A percentile compares a stretch with the other conserved stretches of the same genome.
Evolutionary conservation across 2,797 vertebrate genomes (phyloP).

Genomic region (Emydoidea blandingii): DNA sequence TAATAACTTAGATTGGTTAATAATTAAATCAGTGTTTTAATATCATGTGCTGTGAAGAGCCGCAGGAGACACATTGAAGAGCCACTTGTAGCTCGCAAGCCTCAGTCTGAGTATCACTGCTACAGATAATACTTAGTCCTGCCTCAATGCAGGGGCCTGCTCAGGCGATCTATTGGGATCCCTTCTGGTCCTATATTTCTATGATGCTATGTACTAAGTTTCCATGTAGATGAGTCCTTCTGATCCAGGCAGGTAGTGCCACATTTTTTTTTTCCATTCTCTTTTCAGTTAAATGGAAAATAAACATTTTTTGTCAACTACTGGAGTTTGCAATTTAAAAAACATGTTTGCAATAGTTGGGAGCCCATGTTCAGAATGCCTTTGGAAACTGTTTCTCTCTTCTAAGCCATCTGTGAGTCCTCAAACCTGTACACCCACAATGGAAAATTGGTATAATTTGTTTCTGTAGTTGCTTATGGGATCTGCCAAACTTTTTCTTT

Average conservation of each 20-base stretch:
- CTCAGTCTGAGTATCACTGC: neutral
- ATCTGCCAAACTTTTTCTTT: constrained; percentile 57
- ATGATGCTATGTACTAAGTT: neutral
- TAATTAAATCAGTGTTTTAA: neutral
- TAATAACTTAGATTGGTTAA: neutral
- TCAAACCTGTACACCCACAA: constrained; percentile 72
- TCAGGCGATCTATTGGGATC: neutral
- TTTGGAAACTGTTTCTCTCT: constrained; percentile 48
- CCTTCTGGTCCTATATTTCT: neutral
- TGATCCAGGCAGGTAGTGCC: neutral
- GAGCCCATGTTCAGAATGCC: constrained; percentile 50
- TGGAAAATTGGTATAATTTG: constrained; percentile 72
- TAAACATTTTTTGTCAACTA: neutral
- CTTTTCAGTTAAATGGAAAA: neutral
- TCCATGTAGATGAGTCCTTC: neutral
- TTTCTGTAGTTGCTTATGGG: constrained; percentile 62
- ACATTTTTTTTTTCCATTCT: neutral
- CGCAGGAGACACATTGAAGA: neutral
- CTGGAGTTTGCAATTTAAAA: constrained; percentile 15
- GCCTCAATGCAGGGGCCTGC: neutral
- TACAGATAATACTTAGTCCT: neutral
- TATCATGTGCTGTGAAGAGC: neutral
- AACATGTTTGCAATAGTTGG: neutral
- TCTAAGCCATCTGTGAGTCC: constrained; percentile 73
- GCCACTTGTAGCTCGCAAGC: neutral